Conservation (phyloP, 2,797 vertebrate species). For the Phaenicophaeus curvirostris region DNA sequence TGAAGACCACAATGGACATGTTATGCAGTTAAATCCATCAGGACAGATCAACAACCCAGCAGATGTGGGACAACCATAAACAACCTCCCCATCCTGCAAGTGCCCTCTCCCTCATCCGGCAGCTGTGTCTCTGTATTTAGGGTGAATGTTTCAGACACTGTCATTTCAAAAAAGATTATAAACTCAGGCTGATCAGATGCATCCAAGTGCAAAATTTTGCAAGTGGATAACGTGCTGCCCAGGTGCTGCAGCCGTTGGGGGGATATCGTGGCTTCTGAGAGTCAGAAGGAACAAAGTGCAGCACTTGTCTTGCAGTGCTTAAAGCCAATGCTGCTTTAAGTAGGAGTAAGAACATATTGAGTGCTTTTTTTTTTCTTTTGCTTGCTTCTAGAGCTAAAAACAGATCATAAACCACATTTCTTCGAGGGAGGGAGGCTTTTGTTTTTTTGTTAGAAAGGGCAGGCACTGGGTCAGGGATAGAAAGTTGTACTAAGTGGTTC, state of each 20-base stretch:
- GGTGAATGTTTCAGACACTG: neutral
- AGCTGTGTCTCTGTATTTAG: neutral
- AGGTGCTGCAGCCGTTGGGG: accelerated
- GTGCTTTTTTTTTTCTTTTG: neutral
- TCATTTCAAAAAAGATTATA: neutral
- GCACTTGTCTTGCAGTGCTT: neutral
- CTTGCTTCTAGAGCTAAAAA: constrained; percentile 31
- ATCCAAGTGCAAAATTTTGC: neutral
- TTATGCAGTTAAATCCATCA: neutral
- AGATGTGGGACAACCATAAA: neutral
- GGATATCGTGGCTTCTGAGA: neutral
- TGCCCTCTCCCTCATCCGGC: neutral
- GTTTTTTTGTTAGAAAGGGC: constrained; percentile 50
- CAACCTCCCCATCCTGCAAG: neutral
- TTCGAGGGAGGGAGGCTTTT: neutral
- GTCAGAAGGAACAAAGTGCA: neutral
- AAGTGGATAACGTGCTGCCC: neutral
- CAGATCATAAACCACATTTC: constrained; percentile 12
- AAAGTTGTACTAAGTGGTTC: constrained; percentile 48
- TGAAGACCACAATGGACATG: neutral
- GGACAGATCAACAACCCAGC: neutral
- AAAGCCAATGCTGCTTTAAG: neutral
- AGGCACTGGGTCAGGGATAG: constrained; percentile 32
- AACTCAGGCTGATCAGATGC: neutral
- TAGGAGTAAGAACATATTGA: neutral